Conservation (phyloP, 2,888 invertebrate genomes). For the Acrocera orbiculus region DNA sequence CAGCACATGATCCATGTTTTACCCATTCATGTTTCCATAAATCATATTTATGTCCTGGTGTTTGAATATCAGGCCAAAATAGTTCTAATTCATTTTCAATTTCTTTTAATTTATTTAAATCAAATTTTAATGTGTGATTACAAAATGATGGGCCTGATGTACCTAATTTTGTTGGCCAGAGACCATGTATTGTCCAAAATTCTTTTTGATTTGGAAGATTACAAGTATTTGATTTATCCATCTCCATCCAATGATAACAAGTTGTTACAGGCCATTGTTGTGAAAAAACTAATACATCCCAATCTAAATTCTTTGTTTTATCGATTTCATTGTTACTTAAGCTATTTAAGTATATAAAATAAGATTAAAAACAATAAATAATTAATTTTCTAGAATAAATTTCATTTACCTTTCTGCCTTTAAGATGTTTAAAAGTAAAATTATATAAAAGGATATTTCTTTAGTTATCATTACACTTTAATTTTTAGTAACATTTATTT, state of each 20-base stretch:
- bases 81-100: constrained; percentile 38
- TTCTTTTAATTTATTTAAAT: constrained; percentile 38
- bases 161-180: constrained; percentile 61
- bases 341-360: too few species aligned
- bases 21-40: constrained; percentile 70
- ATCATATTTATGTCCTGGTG: constrained; percentile 20
- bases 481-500: too few species aligned
- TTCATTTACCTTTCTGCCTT: too few species aligned
- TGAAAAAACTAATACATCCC: constrained; percentile 63
- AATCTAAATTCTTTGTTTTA: constrained; percentile 29
- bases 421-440: too few species aligned
- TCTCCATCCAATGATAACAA: constrained; percentile 52
- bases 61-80: constrained; percentile 58
- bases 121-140: constrained; percentile 48
- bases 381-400: too few species aligned
- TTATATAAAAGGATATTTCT: too few species aligned
- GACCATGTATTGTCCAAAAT: constrained; percentile 64
- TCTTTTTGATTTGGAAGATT: constrained; percentile 39
- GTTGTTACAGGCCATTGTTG: constrained; percentile 63
- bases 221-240: constrained; percentile 41
- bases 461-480: too few species aligned
- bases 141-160: constrained; percentile 53
- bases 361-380: too few species aligned
- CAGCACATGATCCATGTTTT: constrained; percentile 69
- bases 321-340: constrained; percentile 4